These are phyloP conservation scores for Torymus texanus DNA, from an alignment of 2,888 invertebrate genomes.

Conservation along the genomic window DNA sequence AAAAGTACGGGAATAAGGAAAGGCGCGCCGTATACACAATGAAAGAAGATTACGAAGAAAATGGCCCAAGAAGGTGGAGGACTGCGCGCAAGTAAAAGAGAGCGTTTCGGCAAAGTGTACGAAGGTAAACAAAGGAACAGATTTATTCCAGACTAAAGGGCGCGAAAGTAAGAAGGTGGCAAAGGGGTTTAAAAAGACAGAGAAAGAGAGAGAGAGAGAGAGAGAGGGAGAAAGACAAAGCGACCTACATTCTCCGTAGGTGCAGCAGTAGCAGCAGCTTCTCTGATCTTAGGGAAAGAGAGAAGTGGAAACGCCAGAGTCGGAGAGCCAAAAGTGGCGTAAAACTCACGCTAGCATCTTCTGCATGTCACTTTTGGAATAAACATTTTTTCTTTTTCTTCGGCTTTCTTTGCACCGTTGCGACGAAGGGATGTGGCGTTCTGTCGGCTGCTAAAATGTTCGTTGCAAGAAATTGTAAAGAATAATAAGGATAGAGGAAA, in stretches of 20 bases:
- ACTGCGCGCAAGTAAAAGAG: not conserved
- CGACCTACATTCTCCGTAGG: slow-evolving; percentile 19
- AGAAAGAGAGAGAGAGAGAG: not conserved
- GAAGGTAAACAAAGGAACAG: slow-evolving; percentile 26
- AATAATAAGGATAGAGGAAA: too few species aligned
- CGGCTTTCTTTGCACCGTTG: too few species aligned
- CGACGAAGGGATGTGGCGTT: too few species aligned
- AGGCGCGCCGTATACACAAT: not conserved
- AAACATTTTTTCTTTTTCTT: too few species aligned
- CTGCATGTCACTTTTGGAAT: too few species aligned
- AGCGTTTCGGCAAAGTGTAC: not conserved
- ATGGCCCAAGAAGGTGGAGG: not conserved
- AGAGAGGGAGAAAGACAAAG: not conserved
- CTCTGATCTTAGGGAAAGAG: slow-evolving; percentile 21
- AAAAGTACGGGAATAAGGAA: not conserved
- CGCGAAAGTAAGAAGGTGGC: too few species aligned
- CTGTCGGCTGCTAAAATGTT: too few species aligned
- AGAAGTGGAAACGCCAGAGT: slow-evolving; percentile 19
- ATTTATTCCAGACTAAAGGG: slow-evolving; percentile 6
- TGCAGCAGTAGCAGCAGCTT: not conserved
- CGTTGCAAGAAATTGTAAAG: too few species aligned
- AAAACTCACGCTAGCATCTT: not conserved
- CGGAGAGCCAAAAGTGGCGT: slow-evolving; percentile 25
- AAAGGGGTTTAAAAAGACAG: not conserved
- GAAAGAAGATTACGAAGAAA: not conserved